Conservation (phyloP, 1,140 invertebrate genomes). For the Hyles vespertilio region DNA sequence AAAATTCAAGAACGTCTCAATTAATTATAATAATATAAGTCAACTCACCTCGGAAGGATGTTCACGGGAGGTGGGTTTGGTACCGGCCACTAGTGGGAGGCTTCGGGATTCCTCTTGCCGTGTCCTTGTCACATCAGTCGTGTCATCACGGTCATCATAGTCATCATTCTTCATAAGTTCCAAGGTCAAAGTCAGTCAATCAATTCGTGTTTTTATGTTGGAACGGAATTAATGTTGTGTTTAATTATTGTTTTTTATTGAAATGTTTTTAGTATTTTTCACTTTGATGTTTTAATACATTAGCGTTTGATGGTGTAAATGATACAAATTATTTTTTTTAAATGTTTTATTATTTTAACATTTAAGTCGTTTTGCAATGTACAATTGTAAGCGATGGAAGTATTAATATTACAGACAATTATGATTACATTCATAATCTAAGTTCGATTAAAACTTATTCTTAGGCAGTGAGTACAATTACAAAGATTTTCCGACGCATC, state of each 20-base stretch:
- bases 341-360: conserved; percentile 60
- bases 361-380: conserved; percentile 69
- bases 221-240: too few species aligned
- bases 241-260: too few species aligned
- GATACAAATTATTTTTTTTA: conserved; percentile 32
- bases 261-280: background rate
- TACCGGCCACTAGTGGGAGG: conserved; percentile 35
- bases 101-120: conserved; percentile 31
- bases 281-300: background rate
- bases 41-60: conserved; percentile 53
- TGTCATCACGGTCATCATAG: conserved; percentile 1
- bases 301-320: conserved; percentile 15
- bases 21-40: conserved; percentile 9
- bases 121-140: conserved; percentile 26
- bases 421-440: conserved; percentile 48
- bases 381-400: conserved; percentile 59
- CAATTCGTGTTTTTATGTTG: too few species aligned
- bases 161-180: conserved; percentile 9
- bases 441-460: conserved; percentile 46
- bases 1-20: too few species aligned
- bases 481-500: conserved; percentile 26
- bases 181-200: background rate
- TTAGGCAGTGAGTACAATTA: conserved; percentile 59
- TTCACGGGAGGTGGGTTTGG: conserved; percentile 46
- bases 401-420: conserved; percentile 56